Percentiles rank a stretch among this genome's conserved stretches.
These are phyloP conservation scores for Atta colombica DNA, from an alignment of 1,140 invertebrate genomes.

Conservation along the genomic window DNA sequence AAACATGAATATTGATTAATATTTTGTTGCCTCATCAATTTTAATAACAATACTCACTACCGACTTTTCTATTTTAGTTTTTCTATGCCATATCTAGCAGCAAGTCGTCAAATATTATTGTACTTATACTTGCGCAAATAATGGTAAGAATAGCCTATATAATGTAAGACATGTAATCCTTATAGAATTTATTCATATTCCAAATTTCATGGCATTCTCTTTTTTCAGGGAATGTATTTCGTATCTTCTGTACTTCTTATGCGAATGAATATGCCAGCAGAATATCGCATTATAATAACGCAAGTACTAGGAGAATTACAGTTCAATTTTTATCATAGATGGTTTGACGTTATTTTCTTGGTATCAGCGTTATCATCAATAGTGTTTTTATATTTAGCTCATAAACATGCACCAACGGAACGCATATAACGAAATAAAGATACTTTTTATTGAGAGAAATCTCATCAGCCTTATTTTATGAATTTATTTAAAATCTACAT, in stretches of 20 bases:
- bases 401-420: slow-evolving; percentile 92
- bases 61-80: slow-evolving; percentile 91
- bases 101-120: slow-evolving; percentile 99
- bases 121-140: slow-evolving; percentile 98
- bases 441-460: slow-evolving; percentile 59
- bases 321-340: slow-evolving; percentile 99
- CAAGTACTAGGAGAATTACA: slow-evolving; percentile 99
- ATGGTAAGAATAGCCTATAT: slow-evolving; percentile 91
- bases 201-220: slow-evolving; percentile 36
- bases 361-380: slow-evolving; percentile 98
- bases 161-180: neutral
- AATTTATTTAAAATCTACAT: slow-evolving; percentile 35
- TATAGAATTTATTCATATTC: neutral
- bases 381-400: slow-evolving; percentile 97
- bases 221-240: slow-evolving; percentile 98
- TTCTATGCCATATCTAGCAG: slow-evolving; percentile 99
- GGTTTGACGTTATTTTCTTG: slow-evolving; percentile 99
- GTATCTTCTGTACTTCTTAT: slow-evolving; percentile 99
- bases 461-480: slow-evolving; percentile 17
- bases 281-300: slow-evolving; percentile 99
- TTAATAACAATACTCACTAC: slow-evolving; percentile 42
- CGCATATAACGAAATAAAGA: slow-evolving; percentile 77
- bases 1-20: slow-evolving; percentile 20
- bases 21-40: slow-evolving; percentile 39
- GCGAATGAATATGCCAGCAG: slow-evolving; percentile 99